Evolutionary conservation across 1,140 invertebrate genomes (phyloP).

Genomic region (Lordiphosa clarofinis): DNA sequence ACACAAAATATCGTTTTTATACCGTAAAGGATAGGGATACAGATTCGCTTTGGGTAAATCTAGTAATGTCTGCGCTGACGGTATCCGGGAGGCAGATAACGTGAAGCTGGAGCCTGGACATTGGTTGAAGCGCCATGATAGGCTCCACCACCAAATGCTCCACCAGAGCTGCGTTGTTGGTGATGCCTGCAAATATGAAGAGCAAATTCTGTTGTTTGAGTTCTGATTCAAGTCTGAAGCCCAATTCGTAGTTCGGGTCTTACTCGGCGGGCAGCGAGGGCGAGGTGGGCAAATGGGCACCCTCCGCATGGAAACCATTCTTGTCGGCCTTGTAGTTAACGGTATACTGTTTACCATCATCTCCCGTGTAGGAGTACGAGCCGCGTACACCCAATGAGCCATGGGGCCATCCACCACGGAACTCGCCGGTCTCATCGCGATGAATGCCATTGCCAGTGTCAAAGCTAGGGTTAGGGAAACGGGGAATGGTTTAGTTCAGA

Average conservation of each 20-base stretch:
- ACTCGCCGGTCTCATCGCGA: constrained; percentile 81
- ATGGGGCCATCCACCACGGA: constrained; percentile 79
- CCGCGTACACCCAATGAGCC: constrained; percentile 83
- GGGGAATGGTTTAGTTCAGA: too few relatives aligned
- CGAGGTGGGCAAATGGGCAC: constrained; percentile 90
- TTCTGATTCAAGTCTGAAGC: too few relatives aligned
- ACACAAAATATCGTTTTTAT: neutral
- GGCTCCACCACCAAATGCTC: constrained; percentile 23
- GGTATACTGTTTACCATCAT: constrained; percentile 83
- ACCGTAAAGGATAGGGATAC: neutral
- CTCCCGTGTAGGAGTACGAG: constrained; percentile 83
- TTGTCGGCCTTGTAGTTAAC: constrained; percentile 86
- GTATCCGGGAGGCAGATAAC: constrained; percentile 58
- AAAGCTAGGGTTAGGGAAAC: constrained; percentile 74
- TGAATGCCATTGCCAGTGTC: constrained; percentile 83
- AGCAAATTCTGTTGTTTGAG: too few relatives aligned
- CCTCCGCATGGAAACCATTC: constrained; percentile 83
- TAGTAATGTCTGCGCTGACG: constrained; percentile 62
- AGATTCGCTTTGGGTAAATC: neutral
- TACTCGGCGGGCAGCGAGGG: constrained; percentile 81
- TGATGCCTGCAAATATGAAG: constrained; percentile 20
- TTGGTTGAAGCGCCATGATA: constrained; percentile 43
- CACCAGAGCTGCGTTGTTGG: constrained; percentile 27
- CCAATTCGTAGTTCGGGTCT: constrained; percentile 25
- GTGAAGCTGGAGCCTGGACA: constrained; percentile 31